phyloP scores from a whole-genome alignment of 2,797 vertebrate genomes.

The Calcarius lapponicus region DNA sequence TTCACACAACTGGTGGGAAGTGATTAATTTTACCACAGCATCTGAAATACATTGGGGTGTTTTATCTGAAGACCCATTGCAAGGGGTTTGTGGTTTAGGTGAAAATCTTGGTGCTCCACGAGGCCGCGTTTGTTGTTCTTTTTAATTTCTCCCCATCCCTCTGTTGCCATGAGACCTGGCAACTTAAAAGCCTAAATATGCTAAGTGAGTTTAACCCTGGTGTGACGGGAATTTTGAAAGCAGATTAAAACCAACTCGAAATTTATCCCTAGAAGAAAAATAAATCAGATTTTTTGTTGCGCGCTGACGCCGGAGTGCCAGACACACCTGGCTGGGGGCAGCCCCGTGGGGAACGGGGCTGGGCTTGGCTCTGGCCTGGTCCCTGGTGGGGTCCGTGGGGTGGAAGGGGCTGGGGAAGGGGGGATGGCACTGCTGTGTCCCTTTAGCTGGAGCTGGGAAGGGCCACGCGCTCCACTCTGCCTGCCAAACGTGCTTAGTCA shows the following conservation, averaged over 20 bases:
- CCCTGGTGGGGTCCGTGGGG: not conserved
- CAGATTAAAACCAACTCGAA: not conserved
- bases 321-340: rapidly evolving
- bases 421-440: rapidly evolving
- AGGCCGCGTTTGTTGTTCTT: not conserved
- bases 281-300: not conserved
- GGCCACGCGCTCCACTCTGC: not conserved
- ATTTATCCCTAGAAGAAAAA: not conserved
- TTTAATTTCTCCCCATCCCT: not conserved
- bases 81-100: not conserved
- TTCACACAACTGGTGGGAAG: not conserved
- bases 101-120: not conserved
- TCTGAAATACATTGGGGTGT: not conserved
- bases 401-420: not conserved
- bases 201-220: not conserved
- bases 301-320: rapidly evolving
- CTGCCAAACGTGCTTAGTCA: not conserved
- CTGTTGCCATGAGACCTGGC: slow-evolving; percentile 2
- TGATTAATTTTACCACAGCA: rapidly evolving
- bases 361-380: not conserved
- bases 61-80: not conserved
- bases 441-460: not conserved
- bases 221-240: not conserved
- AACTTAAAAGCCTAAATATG: not conserved
- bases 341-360: rapidly evolving